Evolutionary conservation across 2,113 vertebrate species (phyloP).

Genomic region (Onychostruthus taczanowskii): DNA sequence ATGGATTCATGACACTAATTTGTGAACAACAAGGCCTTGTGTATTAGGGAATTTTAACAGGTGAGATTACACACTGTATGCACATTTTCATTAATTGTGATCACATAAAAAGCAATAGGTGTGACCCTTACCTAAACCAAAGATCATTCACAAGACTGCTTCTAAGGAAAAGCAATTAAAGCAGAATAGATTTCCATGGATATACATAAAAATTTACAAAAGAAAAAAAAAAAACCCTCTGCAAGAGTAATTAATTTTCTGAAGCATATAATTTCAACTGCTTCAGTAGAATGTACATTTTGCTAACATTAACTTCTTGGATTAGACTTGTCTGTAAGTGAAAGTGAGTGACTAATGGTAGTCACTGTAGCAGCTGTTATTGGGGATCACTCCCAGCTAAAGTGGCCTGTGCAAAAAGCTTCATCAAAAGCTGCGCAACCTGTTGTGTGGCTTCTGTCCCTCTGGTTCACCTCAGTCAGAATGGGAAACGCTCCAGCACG

Average conservation of each 20-base stretch:
- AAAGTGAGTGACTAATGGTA: background rate
- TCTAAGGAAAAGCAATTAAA: background rate
- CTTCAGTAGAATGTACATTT: background rate
- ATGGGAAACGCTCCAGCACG: background rate
- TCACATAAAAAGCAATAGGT: background rate
- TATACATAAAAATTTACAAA: background rate
- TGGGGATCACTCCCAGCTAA: background rate
- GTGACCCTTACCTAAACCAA: background rate
- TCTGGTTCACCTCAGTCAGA: background rate
- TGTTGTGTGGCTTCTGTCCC: conserved; percentile 39
- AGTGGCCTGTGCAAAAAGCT: background rate
- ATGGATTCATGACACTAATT: conserved; percentile 72
- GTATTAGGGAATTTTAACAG: conserved; percentile 48
- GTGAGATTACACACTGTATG: conserved; percentile 45
- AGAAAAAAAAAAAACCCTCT: background rate
- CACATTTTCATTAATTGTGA: conserved; percentile 4
- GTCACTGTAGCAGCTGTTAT: background rate
- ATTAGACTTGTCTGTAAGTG: background rate
- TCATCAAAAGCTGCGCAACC: background rate
- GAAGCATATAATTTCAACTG: background rate
- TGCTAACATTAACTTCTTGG: background rate
- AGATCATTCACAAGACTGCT: background rate
- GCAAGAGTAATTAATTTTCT: background rate
- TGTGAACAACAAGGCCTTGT: conserved; percentile 63
- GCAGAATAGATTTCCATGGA: background rate